Base-by-base conservation (phyloP, 2,113 vertebrate genomes). In the Pomatorhinus ruficollis region DNA sequence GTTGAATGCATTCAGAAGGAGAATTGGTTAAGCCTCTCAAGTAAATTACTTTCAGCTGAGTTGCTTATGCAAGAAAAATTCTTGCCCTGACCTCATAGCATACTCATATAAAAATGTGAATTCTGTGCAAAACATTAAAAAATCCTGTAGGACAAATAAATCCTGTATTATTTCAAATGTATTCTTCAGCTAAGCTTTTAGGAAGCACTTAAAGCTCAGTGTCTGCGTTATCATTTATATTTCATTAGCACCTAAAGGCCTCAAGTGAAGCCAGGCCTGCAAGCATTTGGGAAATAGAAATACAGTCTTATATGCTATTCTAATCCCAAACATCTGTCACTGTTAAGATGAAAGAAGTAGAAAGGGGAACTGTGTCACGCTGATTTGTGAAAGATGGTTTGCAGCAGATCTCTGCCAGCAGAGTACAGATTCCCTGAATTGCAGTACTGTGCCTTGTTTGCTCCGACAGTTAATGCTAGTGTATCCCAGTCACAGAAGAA, bases 11-110 rank as follows among this genome's bases (percentile, higher is more conserved):
- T 94, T 93, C 70, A 74, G 50, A 95, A 91, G 54, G 40, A 72
- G 61, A 87, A 93, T 69, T 94, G 78, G 94, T 96, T 91, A 80
- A 93, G 40, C 45, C 54, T 96, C 81, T 96, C 78, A 87, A 87
- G 70, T 57, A 93, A 93, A 97, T 94, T 94, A 65, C 63, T 93
- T 94, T 93, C 52, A 92, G 47, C 39, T 33, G 54, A 90, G 68
- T 79, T 95, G 18, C 69, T 95, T 90, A 79, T 56, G 40, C 3
- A 14, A 80, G 85, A 84, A 63, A 30, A 79, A n/a, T 87, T 91
- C 57, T 61, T 96, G 42, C 65, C 42, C 42, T 83, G 63, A 80
- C 82, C 74, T 94, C 66, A 70, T 78, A 94, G 24, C 16, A 83
- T 39, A 83, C 31, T 50, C 28, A 54, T 90, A 61, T 70, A 31